A percentile compares a stretch with the other conserved stretches of the same genome.
phyloP scores from a whole-genome alignment of 64 coral and sea anemone species.

The Pachyseris speciosa region DNA sequence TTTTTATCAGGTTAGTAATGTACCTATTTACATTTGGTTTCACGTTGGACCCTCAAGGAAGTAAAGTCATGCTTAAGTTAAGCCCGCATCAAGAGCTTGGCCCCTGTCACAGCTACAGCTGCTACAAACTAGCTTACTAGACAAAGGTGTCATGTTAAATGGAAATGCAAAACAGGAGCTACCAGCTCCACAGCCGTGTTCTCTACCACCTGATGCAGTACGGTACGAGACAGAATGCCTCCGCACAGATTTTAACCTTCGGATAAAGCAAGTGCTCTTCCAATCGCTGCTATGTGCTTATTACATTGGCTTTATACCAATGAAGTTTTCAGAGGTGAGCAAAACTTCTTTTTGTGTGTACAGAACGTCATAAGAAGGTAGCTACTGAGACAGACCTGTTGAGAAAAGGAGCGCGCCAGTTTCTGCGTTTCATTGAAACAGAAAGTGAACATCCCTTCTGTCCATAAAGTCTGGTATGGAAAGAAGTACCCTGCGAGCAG shows the following conservation, averaged over 20 bases:
- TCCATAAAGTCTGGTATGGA: no score
- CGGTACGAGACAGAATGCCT: constrained; percentile 95
- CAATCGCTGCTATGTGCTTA: constrained; percentile 95
- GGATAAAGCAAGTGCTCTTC: constrained; percentile 96
- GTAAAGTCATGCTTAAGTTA: constrained; percentile 88
- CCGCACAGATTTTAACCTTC: constrained; percentile 95
- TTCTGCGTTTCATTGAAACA: no score
- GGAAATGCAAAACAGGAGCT: constrained; percentile 63
- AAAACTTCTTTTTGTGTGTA: not conserved
- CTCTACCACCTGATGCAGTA: constrained; percentile 89
- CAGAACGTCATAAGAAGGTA: no score
- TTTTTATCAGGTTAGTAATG: constrained; percentile 74
- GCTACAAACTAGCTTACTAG: constrained; percentile 45
- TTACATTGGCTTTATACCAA: constrained; percentile 95
- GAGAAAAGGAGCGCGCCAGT: no score
- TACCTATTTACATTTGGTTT: constrained; percentile 91
- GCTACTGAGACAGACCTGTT: no score
- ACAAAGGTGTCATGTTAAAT: constrained; percentile 65
- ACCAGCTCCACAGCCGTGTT: constrained; percentile 60
- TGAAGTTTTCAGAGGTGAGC: constrained; percentile 99
- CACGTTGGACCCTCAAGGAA: constrained; percentile 93
- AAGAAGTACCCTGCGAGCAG: no score
- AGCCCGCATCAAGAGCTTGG: constrained; percentile 80
- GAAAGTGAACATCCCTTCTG: no score
- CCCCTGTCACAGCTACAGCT: constrained; percentile 62